These are phyloP conservation scores for Syngnathus floridae DNA, from an alignment of 2,113 vertebrate genomes.

Conservation along the genomic window DNA sequence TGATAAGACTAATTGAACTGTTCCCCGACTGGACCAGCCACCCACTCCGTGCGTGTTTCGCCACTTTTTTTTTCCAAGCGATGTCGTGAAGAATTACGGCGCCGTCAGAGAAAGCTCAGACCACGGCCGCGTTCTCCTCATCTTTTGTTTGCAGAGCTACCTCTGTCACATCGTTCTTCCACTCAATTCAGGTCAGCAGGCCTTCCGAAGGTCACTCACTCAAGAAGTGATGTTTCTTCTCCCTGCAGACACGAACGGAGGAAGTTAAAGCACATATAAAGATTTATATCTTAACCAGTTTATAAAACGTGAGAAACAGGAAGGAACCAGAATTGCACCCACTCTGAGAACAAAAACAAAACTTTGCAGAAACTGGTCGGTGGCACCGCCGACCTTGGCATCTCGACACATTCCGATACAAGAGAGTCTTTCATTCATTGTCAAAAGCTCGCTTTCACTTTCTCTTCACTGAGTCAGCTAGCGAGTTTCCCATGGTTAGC, in stretches of 20 bases:
- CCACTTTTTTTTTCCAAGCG: background rate
- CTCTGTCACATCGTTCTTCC: constrained; percentile 27
- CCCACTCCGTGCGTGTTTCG: constrained; percentile 44
- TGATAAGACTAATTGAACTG: constrained; percentile 65
- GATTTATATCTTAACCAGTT: background rate
- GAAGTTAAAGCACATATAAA: background rate
- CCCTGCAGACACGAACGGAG: background rate
- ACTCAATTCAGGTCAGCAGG: constrained; percentile 36
- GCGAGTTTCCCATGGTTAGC: constrained; percentile 49
- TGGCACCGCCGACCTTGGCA: constrained; percentile 68
- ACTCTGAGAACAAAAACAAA: background rate
- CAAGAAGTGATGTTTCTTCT: constrained; percentile 50
- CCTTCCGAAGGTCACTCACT: constrained; percentile 34
- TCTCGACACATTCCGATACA: constrained; percentile 51
- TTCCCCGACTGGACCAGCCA: constrained; percentile 47
- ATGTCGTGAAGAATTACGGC: background rate
- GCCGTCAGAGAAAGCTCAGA: background rate
- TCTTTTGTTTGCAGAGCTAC: constrained; percentile 16
- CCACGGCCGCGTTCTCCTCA: too few species aligned
- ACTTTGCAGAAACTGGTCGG: constrained; percentile 72
- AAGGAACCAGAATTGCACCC: background rate
- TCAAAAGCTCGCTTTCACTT: constrained; percentile 47
- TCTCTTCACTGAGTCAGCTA: constrained; percentile 20
- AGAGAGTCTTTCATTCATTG: constrained; percentile 74
- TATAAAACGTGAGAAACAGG: background rate